A percentile compares a stretch with the other conserved stretches of the same genome.
phyloP scores from a whole-genome alignment of 1,140 invertebrate genomes.

The Gonioctena quinquepunctata region DNA sequence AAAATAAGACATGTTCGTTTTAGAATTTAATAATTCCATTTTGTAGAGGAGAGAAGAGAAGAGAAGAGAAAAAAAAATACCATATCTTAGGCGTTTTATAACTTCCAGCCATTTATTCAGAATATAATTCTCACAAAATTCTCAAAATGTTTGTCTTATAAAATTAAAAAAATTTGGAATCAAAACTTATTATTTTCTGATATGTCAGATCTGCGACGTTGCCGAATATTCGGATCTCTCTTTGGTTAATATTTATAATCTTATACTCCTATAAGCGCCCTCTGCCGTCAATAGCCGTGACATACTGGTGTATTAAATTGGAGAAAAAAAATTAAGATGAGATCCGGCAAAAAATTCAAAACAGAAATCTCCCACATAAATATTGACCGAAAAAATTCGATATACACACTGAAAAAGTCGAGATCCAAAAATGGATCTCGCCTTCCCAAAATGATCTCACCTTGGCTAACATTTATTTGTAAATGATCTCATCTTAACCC shows the following conservation, averaged over 20 bases:
- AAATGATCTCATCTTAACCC: slow-evolving; percentile 12
- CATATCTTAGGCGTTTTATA: too few species aligned
- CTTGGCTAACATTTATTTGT: slow-evolving; percentile 4
- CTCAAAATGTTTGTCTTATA: too few species aligned
- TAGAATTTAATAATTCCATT: too few species aligned
- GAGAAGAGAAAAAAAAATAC: not conserved
- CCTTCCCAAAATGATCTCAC: slow-evolving; percentile 11
- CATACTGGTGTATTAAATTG: slow-evolving; percentile 14
- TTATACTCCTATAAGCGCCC: slow-evolving; percentile 9
- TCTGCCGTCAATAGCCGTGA: not conserved
- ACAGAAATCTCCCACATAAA: not conserved
- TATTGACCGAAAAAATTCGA: not conserved
- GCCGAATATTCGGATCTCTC: slow-evolving; percentile 1
- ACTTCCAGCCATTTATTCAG: too few species aligned
- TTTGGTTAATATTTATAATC: not conserved
- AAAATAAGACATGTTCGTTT: too few species aligned
- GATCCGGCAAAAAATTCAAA: slow-evolving; percentile 10
- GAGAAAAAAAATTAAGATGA: not conserved
- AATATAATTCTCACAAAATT: too few species aligned
- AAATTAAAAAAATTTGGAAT: not conserved
- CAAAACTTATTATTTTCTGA: not conserved
- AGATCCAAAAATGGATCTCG: slow-evolving; percentile 18
- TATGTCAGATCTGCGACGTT: slow-evolving; percentile 2
- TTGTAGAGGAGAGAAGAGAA: too few species aligned
- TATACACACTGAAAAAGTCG: slow-evolving; percentile 13